Evolutionary conservation across 1,140 invertebrate species (phyloP).

Genomic region (Platyura marginata): DNA sequence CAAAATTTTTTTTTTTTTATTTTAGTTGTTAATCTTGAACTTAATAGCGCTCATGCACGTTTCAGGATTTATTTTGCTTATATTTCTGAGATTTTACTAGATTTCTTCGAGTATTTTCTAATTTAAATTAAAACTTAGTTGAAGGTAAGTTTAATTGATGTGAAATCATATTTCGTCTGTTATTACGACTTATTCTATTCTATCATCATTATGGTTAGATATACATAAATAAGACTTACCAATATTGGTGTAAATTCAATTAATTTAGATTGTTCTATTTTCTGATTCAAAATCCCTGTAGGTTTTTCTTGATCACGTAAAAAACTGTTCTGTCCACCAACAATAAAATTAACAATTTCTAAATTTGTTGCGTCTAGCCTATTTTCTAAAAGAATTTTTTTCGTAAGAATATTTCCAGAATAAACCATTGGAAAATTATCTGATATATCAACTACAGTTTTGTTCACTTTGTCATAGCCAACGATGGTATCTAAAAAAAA

Average conservation of each 20-base stretch:
- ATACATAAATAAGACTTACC: no score
- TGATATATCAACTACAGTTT: constrained; percentile 13
- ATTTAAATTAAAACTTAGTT: no score
- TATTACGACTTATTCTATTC: no score
- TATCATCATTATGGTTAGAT: no score
- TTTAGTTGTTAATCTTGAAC: no score
- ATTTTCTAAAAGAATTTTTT: constrained; percentile 21
- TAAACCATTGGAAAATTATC: constrained; percentile 9
- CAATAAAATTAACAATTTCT: constrained; percentile 26
- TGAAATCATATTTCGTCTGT: no score
- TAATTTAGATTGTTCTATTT: constrained; percentile 31
- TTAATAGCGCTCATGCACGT: no score
- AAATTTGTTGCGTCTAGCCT: constrained; percentile 8
- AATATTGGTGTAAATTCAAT: constrained; percentile 35
- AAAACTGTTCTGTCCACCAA: constrained; percentile 23
- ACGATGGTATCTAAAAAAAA: constrained; percentile 24
- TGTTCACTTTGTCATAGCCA: constrained; percentile 19
- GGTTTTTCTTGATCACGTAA: constrained; percentile 18
- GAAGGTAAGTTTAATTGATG: no score
- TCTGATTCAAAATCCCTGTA: constrained; percentile 26
- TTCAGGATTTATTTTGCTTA: no score
- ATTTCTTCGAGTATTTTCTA: no score
- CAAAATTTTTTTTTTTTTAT: no score
- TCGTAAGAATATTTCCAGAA: constrained; percentile 16
- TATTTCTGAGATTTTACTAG: no score